Evolutionary conservation across 2,888 invertebrate genomes (phyloP), one percentile per base, ranked within the genome.

Genomic region (Leptinotarsa juncta): DNA sequence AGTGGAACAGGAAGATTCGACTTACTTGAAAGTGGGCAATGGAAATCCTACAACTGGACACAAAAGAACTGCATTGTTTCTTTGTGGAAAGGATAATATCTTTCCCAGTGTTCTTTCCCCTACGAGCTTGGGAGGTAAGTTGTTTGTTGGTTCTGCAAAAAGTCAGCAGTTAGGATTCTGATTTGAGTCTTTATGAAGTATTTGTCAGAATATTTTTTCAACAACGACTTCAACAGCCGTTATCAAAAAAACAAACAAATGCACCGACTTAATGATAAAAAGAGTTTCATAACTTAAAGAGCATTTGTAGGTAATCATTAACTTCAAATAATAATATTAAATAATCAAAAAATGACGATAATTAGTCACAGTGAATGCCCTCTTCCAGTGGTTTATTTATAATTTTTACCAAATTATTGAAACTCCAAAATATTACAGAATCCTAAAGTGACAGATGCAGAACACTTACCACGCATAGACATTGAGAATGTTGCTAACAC

Each of bases 11-110:
- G 20, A 32, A 42, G 15, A 32, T 18, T 42, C 2, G n/a, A 91
- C 91, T 91, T 92, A 94, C 94, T 94, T 93, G 91, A 91, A 93
- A 80, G 91, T 84, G 79, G 94, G 94, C 82, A 90, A 91, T 77
- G 94, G 94, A 87, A 89, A 93, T 85, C 92, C 93, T 85, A 93
- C 92, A 82, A 93, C 91, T 84, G 92, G 92, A 88, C 94, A 94
- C 82, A 92, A 90, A 86, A 94, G 88, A 82, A 91, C 92, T 78
- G 91, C 90, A 84, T 90, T 89, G 81, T 88, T 88, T 77, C 86
- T 88, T 85, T 88, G 87, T 76, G 88, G 87, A 83, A 91, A 90
- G 85, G 88, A 88, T 85, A 91, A 88, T 82, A 93, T 91, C 88
- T 92, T 92, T 89, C 92, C 91, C 85, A 93, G 83, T 26, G 86